Percentiles rank a stretch among this genome's conserved stretches.
These are phyloP conservation scores for Spheniscus mendiculus DNA, from an alignment of 2,113 vertebrate genomes.

Conservation along the genomic window DNA sequence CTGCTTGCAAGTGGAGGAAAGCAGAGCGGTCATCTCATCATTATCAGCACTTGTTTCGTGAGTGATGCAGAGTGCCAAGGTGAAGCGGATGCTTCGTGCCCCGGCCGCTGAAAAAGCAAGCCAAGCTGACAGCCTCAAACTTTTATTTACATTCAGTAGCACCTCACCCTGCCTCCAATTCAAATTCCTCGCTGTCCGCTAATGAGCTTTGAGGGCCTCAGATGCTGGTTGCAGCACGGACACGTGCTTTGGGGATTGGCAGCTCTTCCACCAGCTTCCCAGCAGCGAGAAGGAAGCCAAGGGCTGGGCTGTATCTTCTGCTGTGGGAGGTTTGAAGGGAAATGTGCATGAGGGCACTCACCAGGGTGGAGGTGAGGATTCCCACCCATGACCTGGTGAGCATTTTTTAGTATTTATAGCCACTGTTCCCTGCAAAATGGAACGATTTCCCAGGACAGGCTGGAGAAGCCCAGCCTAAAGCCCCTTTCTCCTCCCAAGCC, in stretches of 20 bases:
- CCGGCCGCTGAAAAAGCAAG: not conserved
- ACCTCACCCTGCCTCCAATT: not conserved
- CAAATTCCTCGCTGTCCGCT: not conserved
- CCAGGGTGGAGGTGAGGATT: not conserved
- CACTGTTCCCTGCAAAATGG: not conserved
- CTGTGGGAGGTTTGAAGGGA: not conserved
- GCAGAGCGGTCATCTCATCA: constrained; percentile 7
- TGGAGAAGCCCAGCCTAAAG: not conserved
- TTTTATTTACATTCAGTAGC: not conserved
- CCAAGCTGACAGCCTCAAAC: not conserved
- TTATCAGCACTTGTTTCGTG: not conserved
- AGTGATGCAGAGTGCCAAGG: not conserved
- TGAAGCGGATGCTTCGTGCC: not conserved
- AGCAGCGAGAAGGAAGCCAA: not conserved
- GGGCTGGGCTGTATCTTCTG: not conserved
- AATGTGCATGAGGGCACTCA: not conserved
- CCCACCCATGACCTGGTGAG: not conserved
- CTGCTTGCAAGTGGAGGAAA: constrained; percentile 21
- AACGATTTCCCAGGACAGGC: not conserved
- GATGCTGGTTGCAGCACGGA: not conserved
- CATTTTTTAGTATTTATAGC: not conserved
- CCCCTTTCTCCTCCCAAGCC: not conserved
- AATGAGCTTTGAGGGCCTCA: not conserved
- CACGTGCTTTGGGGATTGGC: not conserved
- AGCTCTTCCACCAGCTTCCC: not conserved